These are phyloP conservation scores for Platerodrilus igneus DNA, from an alignment of 2,888 invertebrate species.

Conservation along the genomic window DNA sequence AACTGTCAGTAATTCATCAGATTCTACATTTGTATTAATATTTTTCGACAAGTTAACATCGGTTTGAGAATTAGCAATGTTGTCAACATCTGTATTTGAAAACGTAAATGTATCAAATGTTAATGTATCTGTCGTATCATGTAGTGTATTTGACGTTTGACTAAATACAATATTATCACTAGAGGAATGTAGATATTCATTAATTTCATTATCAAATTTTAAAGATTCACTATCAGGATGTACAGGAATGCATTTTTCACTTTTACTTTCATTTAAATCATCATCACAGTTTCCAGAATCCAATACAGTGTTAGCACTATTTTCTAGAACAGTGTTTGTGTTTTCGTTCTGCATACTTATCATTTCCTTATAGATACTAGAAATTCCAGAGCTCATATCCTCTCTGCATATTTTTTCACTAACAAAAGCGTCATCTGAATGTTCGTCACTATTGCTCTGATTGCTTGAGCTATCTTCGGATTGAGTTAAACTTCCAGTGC, in stretches of 20 bases:
- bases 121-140: no score
- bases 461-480: neutral
- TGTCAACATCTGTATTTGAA: no score
- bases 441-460: neutral
- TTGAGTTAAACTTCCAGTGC: neutral
- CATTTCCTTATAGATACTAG: constrained; percentile 10
- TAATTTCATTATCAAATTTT: no score
- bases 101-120: no score
- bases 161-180: no score
- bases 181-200: no score
- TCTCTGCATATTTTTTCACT: no score
- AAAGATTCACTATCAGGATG: neutral
- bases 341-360: constrained; percentile 3
- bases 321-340: neutral
- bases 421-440: neutral
- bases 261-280: constrained; percentile 1
- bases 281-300: neutral
- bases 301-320: neutral
- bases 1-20: neutral
- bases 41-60: no score
- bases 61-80: no score
- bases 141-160: no score
- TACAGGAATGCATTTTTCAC: constrained; percentile 1
- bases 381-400: constrained; percentile 3
- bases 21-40: no score